Evolutionary conservation across 2,797 vertebrate genomes (phyloP).

Genomic region (Chelon auratus): DNA sequence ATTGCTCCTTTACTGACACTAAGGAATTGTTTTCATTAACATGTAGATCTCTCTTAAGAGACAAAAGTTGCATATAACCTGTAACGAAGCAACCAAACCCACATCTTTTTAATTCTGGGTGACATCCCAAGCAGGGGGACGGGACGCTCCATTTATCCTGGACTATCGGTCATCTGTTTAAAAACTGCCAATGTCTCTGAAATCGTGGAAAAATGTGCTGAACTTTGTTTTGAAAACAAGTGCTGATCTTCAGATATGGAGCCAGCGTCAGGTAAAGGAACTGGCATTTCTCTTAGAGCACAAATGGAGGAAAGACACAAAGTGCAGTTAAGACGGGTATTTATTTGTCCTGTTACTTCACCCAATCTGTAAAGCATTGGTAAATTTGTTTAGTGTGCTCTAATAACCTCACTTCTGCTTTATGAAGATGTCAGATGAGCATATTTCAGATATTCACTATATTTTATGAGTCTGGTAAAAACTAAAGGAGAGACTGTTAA

Average conservation of each 20-base stretch:
- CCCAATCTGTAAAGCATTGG: slow-evolving; percentile 19
- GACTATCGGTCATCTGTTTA: slow-evolving; percentile 7
- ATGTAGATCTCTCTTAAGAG: slow-evolving; percentile 16
- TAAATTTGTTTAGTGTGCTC: slow-evolving; percentile 33
- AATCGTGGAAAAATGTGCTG: slow-evolving; percentile 1
- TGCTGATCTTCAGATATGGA: slow-evolving; percentile 20
- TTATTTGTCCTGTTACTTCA: slow-evolving; percentile 26
- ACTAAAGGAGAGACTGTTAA: slow-evolving; percentile 27
- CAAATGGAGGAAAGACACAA: slow-evolving; percentile 45
- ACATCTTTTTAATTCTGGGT: slow-evolving; percentile 26
- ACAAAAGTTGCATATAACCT: slow-evolving; percentile 37
- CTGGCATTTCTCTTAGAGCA: slow-evolving; percentile 63
- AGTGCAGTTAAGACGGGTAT: not conserved
- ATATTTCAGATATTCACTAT: slow-evolving; percentile 40
- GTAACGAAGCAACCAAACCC: slow-evolving; percentile 29
- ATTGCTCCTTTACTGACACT: slow-evolving; percentile 39
- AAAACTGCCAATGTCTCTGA: slow-evolving; percentile 25
- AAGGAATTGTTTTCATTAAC: slow-evolving; percentile 46
- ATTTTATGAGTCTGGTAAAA: slow-evolving; percentile 40
- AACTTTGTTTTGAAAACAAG: slow-evolving; percentile 26
- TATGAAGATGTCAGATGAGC: slow-evolving; percentile 31
- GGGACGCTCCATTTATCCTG: slow-evolving; percentile 12
- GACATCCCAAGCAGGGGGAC: slow-evolving; percentile 27
- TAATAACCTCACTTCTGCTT: slow-evolving; percentile 30
- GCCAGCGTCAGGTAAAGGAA: slow-evolving; percentile 13